These are phyloP conservation scores for Anoplolepis gracilipes DNA, from an alignment of 1,140 invertebrate genomes.

Conservation along the genomic window DNA sequence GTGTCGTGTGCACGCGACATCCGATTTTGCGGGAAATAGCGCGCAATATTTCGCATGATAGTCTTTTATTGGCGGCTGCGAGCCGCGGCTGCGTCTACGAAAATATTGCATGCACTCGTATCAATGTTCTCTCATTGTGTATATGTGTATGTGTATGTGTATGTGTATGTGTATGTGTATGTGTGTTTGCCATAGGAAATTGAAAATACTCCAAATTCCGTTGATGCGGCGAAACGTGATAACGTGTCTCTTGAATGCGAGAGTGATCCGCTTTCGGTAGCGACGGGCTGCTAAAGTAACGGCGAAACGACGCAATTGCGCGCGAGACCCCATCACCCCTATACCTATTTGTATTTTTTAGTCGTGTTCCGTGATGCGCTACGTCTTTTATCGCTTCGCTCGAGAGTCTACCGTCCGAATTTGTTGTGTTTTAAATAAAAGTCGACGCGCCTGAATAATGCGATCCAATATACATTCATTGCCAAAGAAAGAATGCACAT, in stretches of 20 bases:
- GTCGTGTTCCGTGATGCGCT: conserved; percentile 40
- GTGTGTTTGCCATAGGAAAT: conserved; percentile 67
- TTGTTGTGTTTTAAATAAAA: conserved; percentile 59
- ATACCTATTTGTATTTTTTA: conserved; percentile 40
- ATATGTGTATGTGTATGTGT: conserved; percentile 17
- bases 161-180: conserved; percentile 26
- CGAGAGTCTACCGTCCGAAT: conserved; percentile 17
- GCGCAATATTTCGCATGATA: conserved; percentile 24
- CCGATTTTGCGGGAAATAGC: conserved; percentile 39
- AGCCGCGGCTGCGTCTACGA: conserved; percentile 51
- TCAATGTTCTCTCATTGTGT: conserved; percentile 42
- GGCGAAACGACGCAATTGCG: conserved; percentile 56
- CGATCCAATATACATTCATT: conserved; percentile 42
- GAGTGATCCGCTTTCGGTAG: conserved; percentile 70
- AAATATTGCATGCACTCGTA: conserved; percentile 5
- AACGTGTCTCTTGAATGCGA: conserved; percentile 73
- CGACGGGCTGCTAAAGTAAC: conserved; percentile 71
- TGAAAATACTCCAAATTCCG: conserved; percentile 79
- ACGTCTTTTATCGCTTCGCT: conserved; percentile 62
- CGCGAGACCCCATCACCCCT: not conserved
- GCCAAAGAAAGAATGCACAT: conserved; percentile 50
- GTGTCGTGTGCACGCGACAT: not conserved
- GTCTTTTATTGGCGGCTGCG: conserved; percentile 57
- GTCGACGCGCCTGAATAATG: conserved; percentile 35
- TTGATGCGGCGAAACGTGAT: conserved; percentile 76